These are phyloP conservation scores for Hemichromis elongatus DNA, from an alignment of 2,113 vertebrate genomes.

Conservation along the genomic window DNA sequence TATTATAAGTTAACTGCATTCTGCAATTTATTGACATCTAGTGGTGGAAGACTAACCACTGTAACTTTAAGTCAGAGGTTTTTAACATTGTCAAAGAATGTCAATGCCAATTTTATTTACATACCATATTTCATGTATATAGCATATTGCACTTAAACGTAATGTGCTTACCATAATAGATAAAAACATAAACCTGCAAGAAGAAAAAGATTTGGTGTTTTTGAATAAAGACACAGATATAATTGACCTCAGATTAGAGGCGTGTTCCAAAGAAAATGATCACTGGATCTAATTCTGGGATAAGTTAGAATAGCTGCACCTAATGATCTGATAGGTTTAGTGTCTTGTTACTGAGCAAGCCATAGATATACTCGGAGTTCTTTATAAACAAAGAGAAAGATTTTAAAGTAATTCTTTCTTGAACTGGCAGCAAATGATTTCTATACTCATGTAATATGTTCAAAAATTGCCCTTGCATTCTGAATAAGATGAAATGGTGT, in stretches of 20 bases:
- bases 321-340: neutral
- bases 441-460: neutral
- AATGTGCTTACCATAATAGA: neutral
- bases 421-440: neutral
- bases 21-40: neutral
- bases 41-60: neutral
- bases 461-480: neutral
- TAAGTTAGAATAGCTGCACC: neutral
- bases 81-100: neutral
- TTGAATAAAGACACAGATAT: neutral
- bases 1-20: neutral
- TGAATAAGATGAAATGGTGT: neutral
- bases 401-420: neutral
- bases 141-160: neutral
- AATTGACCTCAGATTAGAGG: neutral
- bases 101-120: neutral
- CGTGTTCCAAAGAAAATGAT: neutral
- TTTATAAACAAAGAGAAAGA: neutral
- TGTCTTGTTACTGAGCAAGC: neutral
- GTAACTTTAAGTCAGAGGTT: neutral
- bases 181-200: neutral
- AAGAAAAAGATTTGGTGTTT: neutral
- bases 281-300: neutral
- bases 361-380: neutral
- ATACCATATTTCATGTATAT: neutral